phyloP scores from a whole-genome alignment of 2,113 vertebrate genomes.

The Euleptes europaea region DNA sequence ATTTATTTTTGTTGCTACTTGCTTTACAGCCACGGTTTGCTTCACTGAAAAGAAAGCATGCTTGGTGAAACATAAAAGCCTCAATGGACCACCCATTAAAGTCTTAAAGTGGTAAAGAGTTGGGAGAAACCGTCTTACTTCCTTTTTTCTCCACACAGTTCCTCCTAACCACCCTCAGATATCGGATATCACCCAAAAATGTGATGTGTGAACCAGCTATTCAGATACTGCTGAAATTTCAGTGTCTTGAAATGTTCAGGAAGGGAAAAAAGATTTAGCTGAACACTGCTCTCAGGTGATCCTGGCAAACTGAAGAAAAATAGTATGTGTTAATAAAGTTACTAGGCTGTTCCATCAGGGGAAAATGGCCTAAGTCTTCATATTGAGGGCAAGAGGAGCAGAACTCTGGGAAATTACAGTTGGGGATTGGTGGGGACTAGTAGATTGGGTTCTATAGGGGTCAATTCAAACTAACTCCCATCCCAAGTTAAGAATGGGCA shows the following conservation, averaged over 20 bases:
- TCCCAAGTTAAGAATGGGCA: background rate
- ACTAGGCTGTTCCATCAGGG: no score
- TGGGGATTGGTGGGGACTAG: background rate
- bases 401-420: background rate
- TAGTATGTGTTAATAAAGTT: no score
- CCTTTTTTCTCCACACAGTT: background rate
- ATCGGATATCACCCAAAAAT: background rate
- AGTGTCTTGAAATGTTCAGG: background rate
- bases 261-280: background rate
- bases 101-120: background rate
- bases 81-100: background rate
- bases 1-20: background rate
- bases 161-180: background rate
- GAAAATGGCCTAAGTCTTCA: background rate
- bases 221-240: background rate
- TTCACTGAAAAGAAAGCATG: background rate
- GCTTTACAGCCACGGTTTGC: background rate
- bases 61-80: slow-evolving; percentile 12
- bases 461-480: background rate
- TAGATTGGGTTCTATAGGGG: no score
- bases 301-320: background rate
- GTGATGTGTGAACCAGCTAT: background rate
- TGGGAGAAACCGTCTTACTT: background rate
- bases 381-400: background rate
- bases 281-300: background rate